phyloP scores from a whole-genome alignment of 2,888 invertebrate species.

The Lomographa bimaculata region DNA sequence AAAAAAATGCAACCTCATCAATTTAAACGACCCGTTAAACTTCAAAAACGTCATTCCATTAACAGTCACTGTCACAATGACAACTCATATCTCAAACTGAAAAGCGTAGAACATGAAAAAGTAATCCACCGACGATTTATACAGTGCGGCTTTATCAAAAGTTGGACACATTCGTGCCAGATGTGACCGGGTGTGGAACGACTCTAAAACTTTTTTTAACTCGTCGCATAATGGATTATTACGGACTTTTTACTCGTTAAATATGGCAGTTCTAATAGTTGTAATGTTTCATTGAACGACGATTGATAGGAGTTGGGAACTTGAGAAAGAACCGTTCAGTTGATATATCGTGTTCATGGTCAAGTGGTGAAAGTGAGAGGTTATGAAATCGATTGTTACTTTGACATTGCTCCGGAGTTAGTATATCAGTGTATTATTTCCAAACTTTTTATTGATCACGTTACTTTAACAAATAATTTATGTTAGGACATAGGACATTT shows the following conservation, averaged over 20 bases:
- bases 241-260: conserved; percentile 24
- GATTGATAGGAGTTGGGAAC: conserved; percentile 14
- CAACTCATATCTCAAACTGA: conserved; percentile 24
- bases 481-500: no score
- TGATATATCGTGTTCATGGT: no score
- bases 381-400: no score
- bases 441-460: no score
- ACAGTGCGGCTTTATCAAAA: conserved; percentile 63
- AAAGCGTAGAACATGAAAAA: conserved; percentile 50
- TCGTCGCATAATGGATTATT: conserved; percentile 43
- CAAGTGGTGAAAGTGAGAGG: no score
- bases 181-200: conserved; percentile 51
- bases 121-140: conserved; percentile 55
- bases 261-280: conserved; percentile 22
- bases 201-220: conserved; percentile 53
- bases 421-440: no score
- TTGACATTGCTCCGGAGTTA: no score
- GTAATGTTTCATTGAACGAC: conserved; percentile 25
- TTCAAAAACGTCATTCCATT: conserved; percentile 5
- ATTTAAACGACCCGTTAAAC: no score
- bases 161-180: conserved; percentile 63
- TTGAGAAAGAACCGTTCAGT: no score
- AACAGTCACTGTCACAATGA: conserved; percentile 13
- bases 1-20: no score
- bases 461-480: no score